A percentile compares a stretch with the other conserved stretches of the same genome.
phyloP scores from a whole-genome alignment of 2,888 invertebrate species.

The Nomada fabriciana region DNA sequence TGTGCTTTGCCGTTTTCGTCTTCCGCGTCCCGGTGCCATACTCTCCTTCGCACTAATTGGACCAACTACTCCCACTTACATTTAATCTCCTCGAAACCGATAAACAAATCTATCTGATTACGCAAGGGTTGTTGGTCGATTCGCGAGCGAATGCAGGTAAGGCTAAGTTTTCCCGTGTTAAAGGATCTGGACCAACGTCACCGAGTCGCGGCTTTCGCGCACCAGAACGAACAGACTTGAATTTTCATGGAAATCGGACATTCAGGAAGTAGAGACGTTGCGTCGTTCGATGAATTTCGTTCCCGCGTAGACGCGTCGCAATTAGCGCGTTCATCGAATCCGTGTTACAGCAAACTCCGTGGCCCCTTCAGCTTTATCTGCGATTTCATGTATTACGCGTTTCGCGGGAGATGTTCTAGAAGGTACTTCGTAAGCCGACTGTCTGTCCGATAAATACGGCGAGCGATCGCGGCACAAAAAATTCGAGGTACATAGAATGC shows the following conservation, averaged over 20 bases:
- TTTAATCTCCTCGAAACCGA: too few species aligned
- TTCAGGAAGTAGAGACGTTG: neutral
- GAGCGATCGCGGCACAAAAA: neutral
- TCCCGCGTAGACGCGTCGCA: neutral
- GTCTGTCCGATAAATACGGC: neutral
- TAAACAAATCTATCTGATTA: too few species aligned
- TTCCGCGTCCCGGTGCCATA: neutral
- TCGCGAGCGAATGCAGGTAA: too few species aligned
- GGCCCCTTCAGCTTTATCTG: neutral
- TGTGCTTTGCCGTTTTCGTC: neutral
- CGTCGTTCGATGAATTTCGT: neutral
- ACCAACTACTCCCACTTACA: neutral
- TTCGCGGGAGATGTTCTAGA: neutral
- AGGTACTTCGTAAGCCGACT: neutral
- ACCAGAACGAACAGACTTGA: too few species aligned
- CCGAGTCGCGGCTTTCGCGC: too few species aligned
- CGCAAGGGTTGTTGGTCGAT: too few species aligned
- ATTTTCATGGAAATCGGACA: neutral
- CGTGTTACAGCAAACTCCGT: conserved; percentile 18
- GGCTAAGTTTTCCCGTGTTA: too few species aligned
- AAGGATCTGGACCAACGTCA: too few species aligned
- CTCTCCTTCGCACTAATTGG: neutral
- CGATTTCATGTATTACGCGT: too few species aligned
- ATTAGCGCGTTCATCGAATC: conserved; percentile 15
- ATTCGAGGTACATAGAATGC: neutral